These are phyloP conservation scores for Spea hammondii DNA, from an alignment of 2,797 vertebrate genomes.

Conservation along the genomic window DNA sequence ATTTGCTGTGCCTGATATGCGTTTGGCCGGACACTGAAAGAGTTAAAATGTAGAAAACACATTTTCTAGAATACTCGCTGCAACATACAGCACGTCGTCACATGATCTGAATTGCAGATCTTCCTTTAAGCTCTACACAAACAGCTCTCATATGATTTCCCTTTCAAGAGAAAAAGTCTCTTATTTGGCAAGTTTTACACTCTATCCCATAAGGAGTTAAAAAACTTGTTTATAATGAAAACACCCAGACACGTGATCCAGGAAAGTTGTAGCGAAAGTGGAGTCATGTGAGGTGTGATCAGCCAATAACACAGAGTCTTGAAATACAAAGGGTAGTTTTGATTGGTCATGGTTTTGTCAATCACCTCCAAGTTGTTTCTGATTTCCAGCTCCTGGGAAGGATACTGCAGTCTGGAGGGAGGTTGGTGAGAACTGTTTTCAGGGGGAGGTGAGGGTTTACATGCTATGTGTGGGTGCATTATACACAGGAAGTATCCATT, in stretches of 20 bases:
- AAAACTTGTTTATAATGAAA: not conserved
- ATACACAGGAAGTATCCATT: too few relatives aligned
- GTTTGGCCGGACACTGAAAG: too few relatives aligned
- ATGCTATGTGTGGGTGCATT: too few relatives aligned
- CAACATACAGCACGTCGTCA: too few relatives aligned
- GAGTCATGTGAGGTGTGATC: not conserved
- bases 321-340: not conserved
- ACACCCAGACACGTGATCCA: not conserved
- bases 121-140: too few relatives aligned
- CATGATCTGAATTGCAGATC: too few relatives aligned
- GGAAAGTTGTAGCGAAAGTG: not conserved
- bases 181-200: too few relatives aligned
- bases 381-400: not conserved
- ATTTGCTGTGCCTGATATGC: too few relatives aligned
- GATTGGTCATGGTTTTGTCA: not conserved
- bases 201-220: not conserved
- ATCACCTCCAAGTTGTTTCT: not conserved
- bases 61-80: too few relatives aligned
- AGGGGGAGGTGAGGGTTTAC: not conserved
- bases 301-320: not conserved
- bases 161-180: too few relatives aligned
- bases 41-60: too few relatives aligned
- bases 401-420: not conserved
- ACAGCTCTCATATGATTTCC: too few relatives aligned
- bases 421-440: not conserved